phyloP scores from a whole-genome alignment of 2,113 vertebrate species.

The Oreocharis arfaki region DNA sequence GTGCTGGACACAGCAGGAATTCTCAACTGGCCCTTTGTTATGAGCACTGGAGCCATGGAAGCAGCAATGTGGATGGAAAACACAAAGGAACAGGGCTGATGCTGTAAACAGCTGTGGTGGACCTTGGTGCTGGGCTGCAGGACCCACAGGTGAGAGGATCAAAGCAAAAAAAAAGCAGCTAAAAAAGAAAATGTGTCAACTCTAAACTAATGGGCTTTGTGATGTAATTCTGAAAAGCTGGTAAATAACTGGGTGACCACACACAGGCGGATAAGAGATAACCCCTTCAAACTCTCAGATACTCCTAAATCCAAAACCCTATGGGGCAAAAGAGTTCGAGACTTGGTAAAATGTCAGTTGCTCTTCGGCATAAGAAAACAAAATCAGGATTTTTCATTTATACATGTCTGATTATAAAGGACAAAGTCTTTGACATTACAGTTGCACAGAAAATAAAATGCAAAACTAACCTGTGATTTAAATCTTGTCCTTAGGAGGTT shows the following conservation, averaged over 20 bases:
- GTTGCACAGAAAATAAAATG: conserved; percentile 3
- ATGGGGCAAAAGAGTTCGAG: not conserved
- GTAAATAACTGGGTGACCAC: not conserved
- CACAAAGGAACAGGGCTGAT: not conserved
- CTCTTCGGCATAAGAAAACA: not conserved
- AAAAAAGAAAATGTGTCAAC: not conserved
- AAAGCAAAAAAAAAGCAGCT: not conserved
- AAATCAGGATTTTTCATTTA: not conserved
- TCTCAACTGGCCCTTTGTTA: not conserved
- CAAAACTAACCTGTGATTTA: not conserved
- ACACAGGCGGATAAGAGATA: not conserved
- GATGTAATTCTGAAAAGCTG: not conserved
- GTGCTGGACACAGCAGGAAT: not conserved
- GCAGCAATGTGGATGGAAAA: not conserved
- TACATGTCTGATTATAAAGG: not conserved
- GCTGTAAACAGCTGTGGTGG: not conserved
- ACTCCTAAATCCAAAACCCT: not conserved
- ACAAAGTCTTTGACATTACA: not conserved
- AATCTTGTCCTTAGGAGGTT: not conserved
- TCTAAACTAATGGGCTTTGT: not conserved
- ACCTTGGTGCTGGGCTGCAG: not conserved
- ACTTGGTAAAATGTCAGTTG: not conserved
- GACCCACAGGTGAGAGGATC: not conserved
- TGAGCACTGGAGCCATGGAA: not conserved
- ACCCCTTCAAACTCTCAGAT: not conserved